These are phyloP conservation scores for Caenorhabditis sinica DNA, from an alignment of 2,888 invertebrate genomes.

Conservation along the genomic window DNA sequence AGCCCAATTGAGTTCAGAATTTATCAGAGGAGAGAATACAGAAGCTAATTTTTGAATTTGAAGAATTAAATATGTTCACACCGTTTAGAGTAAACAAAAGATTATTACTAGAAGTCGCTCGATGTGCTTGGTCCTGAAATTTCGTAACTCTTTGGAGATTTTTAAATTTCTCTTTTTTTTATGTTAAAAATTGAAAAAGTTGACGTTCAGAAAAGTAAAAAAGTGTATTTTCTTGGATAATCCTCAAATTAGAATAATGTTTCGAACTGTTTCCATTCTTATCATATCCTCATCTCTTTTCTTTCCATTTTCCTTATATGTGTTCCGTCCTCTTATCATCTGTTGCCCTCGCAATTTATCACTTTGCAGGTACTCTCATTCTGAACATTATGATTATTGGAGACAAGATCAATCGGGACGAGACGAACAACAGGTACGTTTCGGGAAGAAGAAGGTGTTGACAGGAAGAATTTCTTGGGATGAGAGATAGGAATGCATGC, in stretches of 20 bases:
- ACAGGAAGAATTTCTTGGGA: background rate
- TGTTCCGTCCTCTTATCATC: slow-evolving; percentile 30
- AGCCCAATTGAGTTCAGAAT: no score
- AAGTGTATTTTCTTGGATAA: no score
- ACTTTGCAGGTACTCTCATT: slow-evolving; percentile 47
- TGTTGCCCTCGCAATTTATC: slow-evolving; percentile 37
- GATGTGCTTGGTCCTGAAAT: no score
- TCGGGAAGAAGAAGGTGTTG: slow-evolving; percentile 19
- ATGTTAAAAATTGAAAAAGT: no score
- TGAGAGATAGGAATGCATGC: slow-evolving; percentile 53
- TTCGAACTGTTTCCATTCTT: background rate
- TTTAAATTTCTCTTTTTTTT: no score
- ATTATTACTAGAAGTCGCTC: no score
- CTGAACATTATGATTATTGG: slow-evolving; percentile 51
- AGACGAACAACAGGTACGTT: slow-evolving; percentile 62
- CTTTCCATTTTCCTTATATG: slow-evolving; percentile 14
- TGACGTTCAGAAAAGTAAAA: no score
- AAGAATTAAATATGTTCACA: no score
- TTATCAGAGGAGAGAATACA: background rate
- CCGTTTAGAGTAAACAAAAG: no score
- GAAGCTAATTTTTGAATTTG: background rate
- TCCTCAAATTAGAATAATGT: no score
- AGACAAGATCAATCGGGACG: slow-evolving; percentile 63
- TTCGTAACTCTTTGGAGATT: no score
- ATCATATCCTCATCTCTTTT: background rate